Percentiles rank a stretch among this genome's conserved stretches.
Conservation (phyloP, 2,113 vertebrate species). For the Amphilophus citrinellus region DNA sequence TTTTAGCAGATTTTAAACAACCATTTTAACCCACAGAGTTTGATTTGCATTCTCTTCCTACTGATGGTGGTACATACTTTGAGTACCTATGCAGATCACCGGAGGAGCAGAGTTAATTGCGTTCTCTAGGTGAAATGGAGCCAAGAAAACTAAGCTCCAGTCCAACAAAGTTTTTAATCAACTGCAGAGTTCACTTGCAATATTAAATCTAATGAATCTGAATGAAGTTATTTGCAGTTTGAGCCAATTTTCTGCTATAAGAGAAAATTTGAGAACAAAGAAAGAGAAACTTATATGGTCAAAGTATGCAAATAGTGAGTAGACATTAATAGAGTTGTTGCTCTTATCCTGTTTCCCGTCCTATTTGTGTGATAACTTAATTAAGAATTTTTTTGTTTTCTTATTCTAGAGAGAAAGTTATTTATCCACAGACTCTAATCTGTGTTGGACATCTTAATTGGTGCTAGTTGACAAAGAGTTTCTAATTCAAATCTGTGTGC, state of each 20-base stretch:
- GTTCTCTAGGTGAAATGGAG: conserved; percentile 19
- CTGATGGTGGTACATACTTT: conserved; percentile 27
- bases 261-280: background rate
- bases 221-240: conserved; percentile 34
- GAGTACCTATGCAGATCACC: conserved; percentile 38
- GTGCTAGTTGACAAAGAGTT: background rate
- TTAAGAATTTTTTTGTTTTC: background rate
- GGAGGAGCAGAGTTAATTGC: conserved; percentile 49
- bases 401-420: background rate
- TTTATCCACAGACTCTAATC: background rate
- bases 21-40: conserved; percentile 9
- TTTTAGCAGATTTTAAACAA: conserved; percentile 21
- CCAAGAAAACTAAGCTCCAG: background rate
- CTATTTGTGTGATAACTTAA: background rate
- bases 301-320: background rate
- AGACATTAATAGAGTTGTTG: background rate
- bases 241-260: conserved; percentile 16
- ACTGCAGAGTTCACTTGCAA: conserved; percentile 28
- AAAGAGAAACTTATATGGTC: background rate
- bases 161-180: conserved; percentile 40
- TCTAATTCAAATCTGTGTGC: background rate
- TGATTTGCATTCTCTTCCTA: conserved; percentile 36
- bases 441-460: conserved; percentile 3
- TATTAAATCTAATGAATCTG: conserved; percentile 30
- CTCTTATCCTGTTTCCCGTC: background rate